Conservation (phyloP, 2,113 vertebrate species). For the human (Homo sapiens) region DNA sequence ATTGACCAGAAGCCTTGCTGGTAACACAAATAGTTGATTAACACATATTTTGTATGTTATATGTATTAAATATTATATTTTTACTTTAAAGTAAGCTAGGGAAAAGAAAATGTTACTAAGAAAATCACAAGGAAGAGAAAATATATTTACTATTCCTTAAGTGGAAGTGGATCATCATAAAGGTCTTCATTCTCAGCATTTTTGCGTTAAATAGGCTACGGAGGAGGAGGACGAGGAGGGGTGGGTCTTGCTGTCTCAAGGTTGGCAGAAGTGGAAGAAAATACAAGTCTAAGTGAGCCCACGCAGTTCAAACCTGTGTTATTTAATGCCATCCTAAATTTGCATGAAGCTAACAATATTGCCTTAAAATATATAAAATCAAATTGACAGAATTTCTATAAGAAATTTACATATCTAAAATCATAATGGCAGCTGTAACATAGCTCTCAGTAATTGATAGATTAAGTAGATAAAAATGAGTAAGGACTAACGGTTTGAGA, state of each 20-base stretch:
- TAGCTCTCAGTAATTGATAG: not conserved
- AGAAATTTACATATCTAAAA: slow-evolving; percentile 27
- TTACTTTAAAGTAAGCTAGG: not conserved
- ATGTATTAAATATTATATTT: not conserved
- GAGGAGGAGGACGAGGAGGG: not conserved
- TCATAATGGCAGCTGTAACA: not conserved
- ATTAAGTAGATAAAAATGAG: slow-evolving; percentile 25
- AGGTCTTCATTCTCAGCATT: not conserved
- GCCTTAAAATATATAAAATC: not conserved
- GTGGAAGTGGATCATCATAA: not conserved
- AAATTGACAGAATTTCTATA: slow-evolving; percentile 8
- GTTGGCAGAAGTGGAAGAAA: not conserved
- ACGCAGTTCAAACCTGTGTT: not conserved
- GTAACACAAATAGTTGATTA: not conserved
- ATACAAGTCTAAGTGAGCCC: not conserved
- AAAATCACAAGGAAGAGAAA: not conserved
- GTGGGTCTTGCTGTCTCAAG: not conserved
- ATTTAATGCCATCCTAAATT: not conserved
- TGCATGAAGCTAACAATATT: not conserved
- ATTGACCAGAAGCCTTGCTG: not conserved
- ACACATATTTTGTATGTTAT: not conserved
- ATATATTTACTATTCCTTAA: not conserved
- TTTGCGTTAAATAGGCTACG: not conserved
- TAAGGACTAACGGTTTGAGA: slow-evolving; percentile 2
- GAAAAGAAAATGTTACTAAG: not conserved